Conservation (phyloP, 2,888 invertebrate genomes). For the Papilio demoleus region DNA sequence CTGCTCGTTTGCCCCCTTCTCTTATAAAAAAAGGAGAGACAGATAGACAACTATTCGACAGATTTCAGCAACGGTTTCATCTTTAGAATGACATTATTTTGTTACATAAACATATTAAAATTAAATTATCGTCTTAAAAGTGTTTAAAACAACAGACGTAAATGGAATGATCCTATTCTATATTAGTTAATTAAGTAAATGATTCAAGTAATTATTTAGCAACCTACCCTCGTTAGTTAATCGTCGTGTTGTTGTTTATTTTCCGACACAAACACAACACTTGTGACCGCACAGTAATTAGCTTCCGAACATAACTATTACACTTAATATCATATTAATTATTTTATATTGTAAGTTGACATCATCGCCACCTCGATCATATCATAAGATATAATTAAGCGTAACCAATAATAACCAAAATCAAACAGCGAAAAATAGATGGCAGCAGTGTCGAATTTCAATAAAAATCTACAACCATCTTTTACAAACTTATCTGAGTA, state of each 20-base stretch:
- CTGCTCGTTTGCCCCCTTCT: no score
- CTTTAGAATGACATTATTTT: no score
- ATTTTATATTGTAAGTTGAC: neutral
- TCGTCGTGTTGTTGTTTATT: slow-evolving; percentile 35
- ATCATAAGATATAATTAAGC: neutral
- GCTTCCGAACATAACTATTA: neutral
- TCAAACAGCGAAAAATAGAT: no score
- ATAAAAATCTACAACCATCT: neutral
- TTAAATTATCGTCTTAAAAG: no score
- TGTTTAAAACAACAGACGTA: no score
- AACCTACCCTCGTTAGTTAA: slow-evolving; percentile 24
- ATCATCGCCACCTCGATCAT: neutral
- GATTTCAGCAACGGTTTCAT: no score
- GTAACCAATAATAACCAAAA: neutral
- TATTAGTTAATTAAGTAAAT: slow-evolving; percentile 13
- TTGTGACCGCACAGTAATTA: neutral
- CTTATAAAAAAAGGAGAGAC: no score
- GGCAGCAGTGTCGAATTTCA: neutral
- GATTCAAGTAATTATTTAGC: neutral
- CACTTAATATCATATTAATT: neutral
- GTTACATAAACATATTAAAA: no score
- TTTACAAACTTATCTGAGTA: neutral
- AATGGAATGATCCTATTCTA: slow-evolving; percentile 4
- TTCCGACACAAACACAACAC: slow-evolving; percentile 20
- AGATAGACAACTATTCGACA: no score